These are phyloP conservation scores for Vespertilio murinus DNA, from an alignment of 2,797 vertebrate genomes.

Conservation along the genomic window DNA sequence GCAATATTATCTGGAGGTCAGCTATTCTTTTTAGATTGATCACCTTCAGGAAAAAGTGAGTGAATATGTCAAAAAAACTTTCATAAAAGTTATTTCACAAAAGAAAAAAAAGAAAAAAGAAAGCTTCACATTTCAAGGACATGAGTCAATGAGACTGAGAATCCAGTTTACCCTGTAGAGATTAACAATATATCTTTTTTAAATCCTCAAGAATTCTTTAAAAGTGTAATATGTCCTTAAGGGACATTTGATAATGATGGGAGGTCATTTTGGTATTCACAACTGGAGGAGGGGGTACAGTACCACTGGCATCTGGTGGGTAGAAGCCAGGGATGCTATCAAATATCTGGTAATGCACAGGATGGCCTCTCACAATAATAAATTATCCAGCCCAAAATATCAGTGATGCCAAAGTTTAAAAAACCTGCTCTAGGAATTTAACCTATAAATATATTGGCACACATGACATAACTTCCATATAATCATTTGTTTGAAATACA, in stretches of 20 bases:
- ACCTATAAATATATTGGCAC: background rate
- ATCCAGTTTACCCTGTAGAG: background rate
- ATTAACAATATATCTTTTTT: background rate
- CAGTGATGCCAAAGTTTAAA: background rate
- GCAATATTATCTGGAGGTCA: background rate
- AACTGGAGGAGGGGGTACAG: background rate
- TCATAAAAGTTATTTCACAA: background rate
- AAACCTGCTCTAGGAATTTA: background rate
- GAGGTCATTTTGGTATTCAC: background rate
- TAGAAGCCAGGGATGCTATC: background rate
- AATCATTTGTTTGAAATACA: background rate
- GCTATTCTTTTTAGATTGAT: background rate
- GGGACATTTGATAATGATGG: background rate
- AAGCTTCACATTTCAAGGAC: background rate
- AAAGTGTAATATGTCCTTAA: background rate
- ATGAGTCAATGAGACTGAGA: background rate
- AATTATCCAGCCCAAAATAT: background rate
- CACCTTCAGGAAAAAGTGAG: background rate
- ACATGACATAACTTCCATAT: background rate
- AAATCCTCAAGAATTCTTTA: background rate
- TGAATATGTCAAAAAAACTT: background rate
- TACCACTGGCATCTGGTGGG: background rate
- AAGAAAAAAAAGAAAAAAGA: no score
- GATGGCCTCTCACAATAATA: background rate
- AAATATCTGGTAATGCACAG: background rate